Percentiles rank a stretch among this genome's conserved stretches.
Conservation (phyloP, 2,797 vertebrate genomes). For the Acrossocheilus wenchowensis region DNA sequence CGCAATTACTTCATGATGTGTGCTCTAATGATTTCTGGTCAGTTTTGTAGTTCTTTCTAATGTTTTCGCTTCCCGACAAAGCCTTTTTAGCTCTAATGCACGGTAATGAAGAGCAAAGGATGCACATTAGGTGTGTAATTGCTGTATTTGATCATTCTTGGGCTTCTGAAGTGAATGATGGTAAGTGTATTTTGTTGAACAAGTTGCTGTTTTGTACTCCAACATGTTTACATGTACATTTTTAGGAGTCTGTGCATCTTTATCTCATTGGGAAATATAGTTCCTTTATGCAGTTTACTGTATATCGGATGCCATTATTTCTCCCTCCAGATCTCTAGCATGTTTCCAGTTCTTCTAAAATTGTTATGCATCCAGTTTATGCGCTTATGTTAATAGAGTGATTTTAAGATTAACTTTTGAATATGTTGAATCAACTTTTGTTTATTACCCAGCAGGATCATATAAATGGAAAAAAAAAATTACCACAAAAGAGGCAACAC, state of each 20-base stretch:
- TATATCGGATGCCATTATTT: not conserved
- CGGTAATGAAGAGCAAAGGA: not conserved
- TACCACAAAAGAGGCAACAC: too few relatives aligned
- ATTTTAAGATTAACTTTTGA: too few relatives aligned
- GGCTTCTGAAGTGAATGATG: not conserved
- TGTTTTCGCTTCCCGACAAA: not conserved
- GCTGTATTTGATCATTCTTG: constrained; percentile 7
- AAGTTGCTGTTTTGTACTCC: not conserved
- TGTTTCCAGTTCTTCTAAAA: not conserved
- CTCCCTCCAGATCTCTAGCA: not conserved
- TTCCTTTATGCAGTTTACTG: not conserved
- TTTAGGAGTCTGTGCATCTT: not conserved
- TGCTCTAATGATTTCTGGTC: constrained; percentile 3
- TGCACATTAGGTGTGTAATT: constrained; percentile 17
- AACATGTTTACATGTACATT: not conserved
- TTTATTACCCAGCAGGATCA: too few relatives aligned
- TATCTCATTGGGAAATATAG: not conserved
- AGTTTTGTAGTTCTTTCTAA: not conserved
- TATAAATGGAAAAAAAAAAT: too few relatives aligned
- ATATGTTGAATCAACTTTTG: too few relatives aligned
- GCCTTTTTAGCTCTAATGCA: constrained; percentile 22
- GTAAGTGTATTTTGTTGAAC: not conserved
- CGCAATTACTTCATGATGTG: not conserved
- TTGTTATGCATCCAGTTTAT: not conserved
- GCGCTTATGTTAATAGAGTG: not conserved